Base-by-base conservation (phyloP, 2,797 vertebrate species). In the Myotis pilosus region DNA sequence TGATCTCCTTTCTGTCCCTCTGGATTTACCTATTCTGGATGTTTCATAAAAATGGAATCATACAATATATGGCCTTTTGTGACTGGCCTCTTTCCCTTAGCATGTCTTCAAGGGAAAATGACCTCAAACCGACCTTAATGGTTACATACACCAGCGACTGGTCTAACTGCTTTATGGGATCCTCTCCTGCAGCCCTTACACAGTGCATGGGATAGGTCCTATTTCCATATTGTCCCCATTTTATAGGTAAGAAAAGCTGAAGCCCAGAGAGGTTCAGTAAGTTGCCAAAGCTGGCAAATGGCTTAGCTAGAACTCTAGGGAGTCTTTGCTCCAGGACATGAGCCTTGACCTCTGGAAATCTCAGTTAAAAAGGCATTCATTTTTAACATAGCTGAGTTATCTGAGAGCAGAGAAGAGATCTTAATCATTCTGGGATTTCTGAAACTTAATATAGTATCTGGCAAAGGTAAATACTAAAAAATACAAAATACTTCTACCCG, bases 141-240 rank as follows among this genome's bases (percentile, higher is more conserved):
- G n/a, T 64, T 33, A 36, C 6, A 4, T 0, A 6, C 8, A 2
- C 5, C 13, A 69, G 38, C 10, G 6, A 4, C 49, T 9, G 20
- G 7, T 4, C 30, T 20, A 30, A 3, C 1, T 8, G 25, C 25
- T 36, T 16, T 12, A 4, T 0, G 3, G 6, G 62, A 20, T 36
- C 20, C 20, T 78, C 20, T 57, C 60, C 22, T 23, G 53, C 2
- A 41, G 4, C 17, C n/a, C 6, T 8, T 20, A 41, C 5, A 23
- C 4, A n/a, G 19, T 2, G 16, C 80, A 41, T 9, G 15, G 68
- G 17, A 60, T 22, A 76, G 69, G 69, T 28, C 53, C 38, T 38
- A 19, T 57, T 51, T 66, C 92, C 36, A 82, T 6, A 6, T 0
- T 38, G 41, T n/a, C 22, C 38, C 28, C 53, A 62, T 23, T 20